Base-by-base conservation (phyloP, 2,797 vertebrate species). In the Loris lydekkerianus region DNA sequence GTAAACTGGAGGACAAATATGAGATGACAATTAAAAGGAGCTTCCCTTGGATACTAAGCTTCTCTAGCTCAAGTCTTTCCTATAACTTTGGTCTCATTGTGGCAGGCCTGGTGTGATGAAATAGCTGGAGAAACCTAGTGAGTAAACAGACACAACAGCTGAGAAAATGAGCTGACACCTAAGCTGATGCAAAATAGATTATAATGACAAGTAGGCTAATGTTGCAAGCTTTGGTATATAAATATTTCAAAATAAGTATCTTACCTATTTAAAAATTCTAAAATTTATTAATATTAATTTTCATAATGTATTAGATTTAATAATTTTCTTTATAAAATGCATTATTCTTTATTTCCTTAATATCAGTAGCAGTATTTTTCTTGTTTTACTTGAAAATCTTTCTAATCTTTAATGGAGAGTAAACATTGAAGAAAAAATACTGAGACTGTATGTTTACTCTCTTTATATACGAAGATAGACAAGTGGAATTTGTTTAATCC, bases 311-410 rank as follows among this genome's bases (percentile, higher is more conserved):
- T 37, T 89, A 37, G 10, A 91, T 96, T 93, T 85, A 69, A 75
- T 92, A 37, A 72, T 89, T 96, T 40, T 86, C 37, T 87, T 85
- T 37, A 65, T 93, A 27, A 82, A 18, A 37, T 25, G 18, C 7
- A 70, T 69, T 72, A 31, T 93, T 29, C 65, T 84, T 17, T 80
- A 70, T 86, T 78, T 65, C 70, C 10, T 82, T 82, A 86, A 72
- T 5, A 86, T 86, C 37, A 78, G 5, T 75, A 89, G 34, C 46
- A 86, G 25, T 73, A 90, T 78, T 96, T 96, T 58, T 53, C 21
- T 73, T 96, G 10, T 69, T 92, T 92, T 89, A 85, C 25, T 76
- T 94, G 49, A 89, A 93, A 81, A 88, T 93, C 43, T 93, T 84
- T 70, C 7, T 49, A 80, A 63, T 93, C 15, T 94, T 94, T 84